Base-by-base conservation (phyloP, 2,797 vertebrate genomes). In the Halcyon leucocephala region DNA sequence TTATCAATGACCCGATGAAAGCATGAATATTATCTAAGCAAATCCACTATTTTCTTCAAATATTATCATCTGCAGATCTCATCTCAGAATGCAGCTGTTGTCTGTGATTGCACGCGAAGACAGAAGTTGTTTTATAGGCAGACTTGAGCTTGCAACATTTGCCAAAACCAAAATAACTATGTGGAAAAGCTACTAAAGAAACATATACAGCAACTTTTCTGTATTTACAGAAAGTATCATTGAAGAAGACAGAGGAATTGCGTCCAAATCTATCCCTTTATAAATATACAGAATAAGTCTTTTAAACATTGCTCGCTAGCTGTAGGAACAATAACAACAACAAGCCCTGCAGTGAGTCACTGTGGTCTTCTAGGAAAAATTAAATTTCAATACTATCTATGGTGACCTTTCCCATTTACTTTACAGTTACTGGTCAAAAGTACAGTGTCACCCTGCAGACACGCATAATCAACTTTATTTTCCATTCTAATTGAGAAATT, bases 391-490 rank as follows among this genome's bases (percentile, higher is more conserved):
- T n/a, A 57, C 84, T 96, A 90, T 97, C 96, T 96, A 91, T 62
- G 18, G 60, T 96, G 95, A 97, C 95, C 96, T 98, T 98, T 97
- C 85, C 90, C 52, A 2, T 96, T 96, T 97, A 96, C 74, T 90
- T 97, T 96, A 89, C 61, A 95, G 84, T 80, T 97, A 87, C 81
- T 95, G 95, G 97, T 96, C 96, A 95, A 89, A 97, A 95, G 91
- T 95, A 97, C 95, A 97, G 88, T 89, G 83, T 97, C 97, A 97
- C 88, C 86, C 92, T 73, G 66, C 55, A 41, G 97, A 97, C 94
- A 97, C 3, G 18, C 91, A 91, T 96, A 97, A 98, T 97, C 96
- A 97, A 97, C 93, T 97, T 97, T 93, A 94, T 96, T 97, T 97
- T 93, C 94, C 54, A 93, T 94, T 94, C 93, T 97, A 97, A 98